Evolutionary conservation across 1,140 invertebrate species (phyloP), one percentile per base, ranked within the genome.

Genomic region (Drosophila kohkoa): DNA sequence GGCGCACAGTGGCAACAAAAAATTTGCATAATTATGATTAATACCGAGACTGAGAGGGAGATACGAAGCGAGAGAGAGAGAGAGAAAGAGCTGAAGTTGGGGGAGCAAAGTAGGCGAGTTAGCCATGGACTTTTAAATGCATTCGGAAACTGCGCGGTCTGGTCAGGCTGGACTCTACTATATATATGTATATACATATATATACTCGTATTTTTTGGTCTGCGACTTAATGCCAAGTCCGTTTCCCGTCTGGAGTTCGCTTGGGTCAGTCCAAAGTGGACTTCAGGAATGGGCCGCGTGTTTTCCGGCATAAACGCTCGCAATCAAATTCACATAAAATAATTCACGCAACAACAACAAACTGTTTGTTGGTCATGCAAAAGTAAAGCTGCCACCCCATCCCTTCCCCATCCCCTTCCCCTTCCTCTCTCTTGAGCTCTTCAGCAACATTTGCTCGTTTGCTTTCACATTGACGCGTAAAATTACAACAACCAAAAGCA

Each of bases 11-110:
- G 68, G 71, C 65, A 16, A 70, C 41, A 46, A 67, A 46, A 67
- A 80, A 90, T 90, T 90, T 87, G 79, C 87, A 90, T 90, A 90
- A 90, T 90, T 90, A 90, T 90, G 87, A 90, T 90, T 90, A 90
- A 90, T 82, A 80, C 76, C 76, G 68, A 49, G 48, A 63, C 30
- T 38, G 46, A 52, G 38, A 32, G 48, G 35, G 43, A 38, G 16
- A n/a, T 28, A 16, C 13, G 32, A 32, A 4, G 7, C 10, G n/a
- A 57, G 6, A 15, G 20, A 11, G 20, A 3, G 5, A 35, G 45
- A 16, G 46, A 1, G 7, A n/a, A n/a, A 67, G 15, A 5, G 59
- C 38, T 28, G 11, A 16, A 13, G 5, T 8, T 49, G 48, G 7
- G 28, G 1, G 6, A 25, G 20, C 20, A 25, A 25, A 25, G 20